Conservation (phyloP, 2,797 vertebrate genomes). For the Pangasius sanitwongsei region DNA sequence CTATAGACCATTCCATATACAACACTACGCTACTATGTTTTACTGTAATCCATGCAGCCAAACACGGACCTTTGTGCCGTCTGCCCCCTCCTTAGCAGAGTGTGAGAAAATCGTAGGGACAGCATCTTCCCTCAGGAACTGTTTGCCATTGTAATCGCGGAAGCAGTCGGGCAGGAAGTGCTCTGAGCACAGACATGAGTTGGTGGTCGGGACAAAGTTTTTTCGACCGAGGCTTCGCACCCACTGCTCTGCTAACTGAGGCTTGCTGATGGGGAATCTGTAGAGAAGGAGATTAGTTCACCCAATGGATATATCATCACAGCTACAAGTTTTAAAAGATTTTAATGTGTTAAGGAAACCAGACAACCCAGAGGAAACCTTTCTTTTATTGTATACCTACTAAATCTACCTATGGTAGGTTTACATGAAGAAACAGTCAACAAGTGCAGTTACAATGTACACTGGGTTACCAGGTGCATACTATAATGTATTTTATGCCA, state of each 20-base stretch:
- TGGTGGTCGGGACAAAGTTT: constrained; percentile 75
- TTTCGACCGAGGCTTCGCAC: constrained; percentile 79
- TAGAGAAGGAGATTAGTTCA: neutral
- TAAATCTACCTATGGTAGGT: neutral
- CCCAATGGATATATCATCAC: neutral
- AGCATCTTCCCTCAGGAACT: constrained; percentile 79
- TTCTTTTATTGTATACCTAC: neutral
- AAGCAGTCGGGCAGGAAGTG: constrained; percentile 81
- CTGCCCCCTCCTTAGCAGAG: constrained; percentile 58
- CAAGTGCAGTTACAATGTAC: neutral
- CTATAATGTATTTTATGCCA: neutral
- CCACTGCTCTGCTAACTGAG: constrained; percentile 78
- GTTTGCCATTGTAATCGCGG: constrained; percentile 82
- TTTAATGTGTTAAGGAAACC: neutral
- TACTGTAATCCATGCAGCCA: neutral
- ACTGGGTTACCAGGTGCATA: neutral
- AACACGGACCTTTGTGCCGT: constrained; percentile 68
- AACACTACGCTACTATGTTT: neutral
- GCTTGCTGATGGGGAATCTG: constrained; percentile 82
- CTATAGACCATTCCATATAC: neutral
- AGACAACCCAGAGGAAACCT: neutral
- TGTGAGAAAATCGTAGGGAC: constrained; percentile 76
- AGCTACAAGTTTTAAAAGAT: neutral
- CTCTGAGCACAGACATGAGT: constrained; percentile 81
- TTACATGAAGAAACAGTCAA: neutral